Conservation (phyloP, 2,113 vertebrate species). For the Chrysemys picta region DNA sequence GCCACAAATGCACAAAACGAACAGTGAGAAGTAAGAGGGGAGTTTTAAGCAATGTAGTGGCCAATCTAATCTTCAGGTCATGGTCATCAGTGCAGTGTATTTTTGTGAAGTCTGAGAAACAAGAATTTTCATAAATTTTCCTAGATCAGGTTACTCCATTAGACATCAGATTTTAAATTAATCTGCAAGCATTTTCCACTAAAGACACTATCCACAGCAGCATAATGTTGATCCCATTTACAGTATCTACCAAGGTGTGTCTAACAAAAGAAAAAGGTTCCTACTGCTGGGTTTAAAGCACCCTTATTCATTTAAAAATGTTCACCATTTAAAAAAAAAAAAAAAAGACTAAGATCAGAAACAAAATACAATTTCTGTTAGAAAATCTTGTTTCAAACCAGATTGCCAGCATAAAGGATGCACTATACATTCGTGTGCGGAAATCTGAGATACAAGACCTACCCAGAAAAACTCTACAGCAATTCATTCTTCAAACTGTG, state of each 20-base stretch:
- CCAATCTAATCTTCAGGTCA: background rate
- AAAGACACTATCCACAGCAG: background rate
- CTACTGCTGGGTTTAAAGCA: background rate
- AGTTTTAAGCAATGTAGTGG: background rate
- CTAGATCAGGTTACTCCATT: background rate
- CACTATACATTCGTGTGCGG: conserved; percentile 26
- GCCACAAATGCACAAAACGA: background rate
- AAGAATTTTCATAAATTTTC: background rate
- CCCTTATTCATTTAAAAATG: background rate
- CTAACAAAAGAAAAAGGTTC: background rate
- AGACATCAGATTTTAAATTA: background rate
- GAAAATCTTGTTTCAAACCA: conserved; percentile 44
- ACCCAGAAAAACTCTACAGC: conserved; percentile 12
- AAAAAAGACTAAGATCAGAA: background rate
- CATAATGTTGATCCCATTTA: background rate
- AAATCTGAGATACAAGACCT: conserved; percentile 1
- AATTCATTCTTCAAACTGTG: conserved; percentile 10
- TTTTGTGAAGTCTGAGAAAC: background rate
- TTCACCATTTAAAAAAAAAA: background rate
- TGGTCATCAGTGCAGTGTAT: background rate
- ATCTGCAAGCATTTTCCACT: background rate
- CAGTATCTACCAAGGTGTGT: background rate
- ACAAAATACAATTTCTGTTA: background rate
- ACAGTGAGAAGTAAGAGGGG: background rate
- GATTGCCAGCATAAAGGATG: background rate